Conservation (phyloP, 2,888 invertebrate species). For the Antheraea assamensis region DNA sequence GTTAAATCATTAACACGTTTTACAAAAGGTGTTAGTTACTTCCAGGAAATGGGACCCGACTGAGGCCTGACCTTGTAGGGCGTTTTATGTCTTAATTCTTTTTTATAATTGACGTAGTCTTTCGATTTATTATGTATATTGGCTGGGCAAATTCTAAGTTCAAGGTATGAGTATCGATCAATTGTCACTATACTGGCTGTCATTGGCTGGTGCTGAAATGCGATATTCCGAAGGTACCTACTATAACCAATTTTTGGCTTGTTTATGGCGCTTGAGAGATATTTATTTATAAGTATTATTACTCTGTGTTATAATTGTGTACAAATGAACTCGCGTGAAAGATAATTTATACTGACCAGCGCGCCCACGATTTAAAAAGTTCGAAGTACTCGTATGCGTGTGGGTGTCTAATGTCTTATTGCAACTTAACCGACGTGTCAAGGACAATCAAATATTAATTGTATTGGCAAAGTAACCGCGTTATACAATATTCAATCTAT, state of each 20-base stretch:
- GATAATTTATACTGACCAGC: conserved; percentile 25
- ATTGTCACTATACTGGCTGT: no score
- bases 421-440: conserved; percentile 55
- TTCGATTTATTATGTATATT: background rate
- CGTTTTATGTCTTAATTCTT: conserved; percentile 35
- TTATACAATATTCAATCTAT: conserved; percentile 51
- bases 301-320: background rate
- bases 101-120: background rate
- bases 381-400: conserved; percentile 33
- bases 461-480: conserved; percentile 54
- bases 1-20: conserved; percentile 2
- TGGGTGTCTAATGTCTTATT: conserved; percentile 39
- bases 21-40: conserved; percentile 36
- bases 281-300: background rate
- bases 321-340: background rate
- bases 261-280: background rate
- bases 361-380: conserved; percentile 39
- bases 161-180: no score
- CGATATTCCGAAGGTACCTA: no score
- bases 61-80: conserved; percentile 32
- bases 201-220: no score
- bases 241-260: no score
- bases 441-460: conserved; percentile 49
- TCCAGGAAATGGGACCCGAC: conserved; percentile 56
- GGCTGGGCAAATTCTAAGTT: background rate